These are phyloP conservation scores for Sylvicapra grimmia DNA, from an alignment of 2,113 vertebrate genomes.

Conservation along the genomic window DNA sequence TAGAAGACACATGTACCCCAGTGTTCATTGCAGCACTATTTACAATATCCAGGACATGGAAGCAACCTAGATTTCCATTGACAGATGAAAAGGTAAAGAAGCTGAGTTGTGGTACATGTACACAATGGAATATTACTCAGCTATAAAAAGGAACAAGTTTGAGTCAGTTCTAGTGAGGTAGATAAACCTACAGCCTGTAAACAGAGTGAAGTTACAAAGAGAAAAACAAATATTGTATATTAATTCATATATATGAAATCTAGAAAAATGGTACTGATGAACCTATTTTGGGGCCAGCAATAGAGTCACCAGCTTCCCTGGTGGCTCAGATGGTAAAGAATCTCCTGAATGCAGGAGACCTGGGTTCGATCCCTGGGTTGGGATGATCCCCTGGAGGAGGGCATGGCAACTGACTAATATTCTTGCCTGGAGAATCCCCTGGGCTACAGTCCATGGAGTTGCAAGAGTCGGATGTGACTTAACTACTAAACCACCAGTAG, in stretches of 20 bases:
- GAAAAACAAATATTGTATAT: not conserved
- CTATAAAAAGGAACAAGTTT: not conserved
- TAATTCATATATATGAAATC: not conserved
- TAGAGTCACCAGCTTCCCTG: not conserved
- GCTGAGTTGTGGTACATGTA: not conserved
- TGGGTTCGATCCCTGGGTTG: not conserved
- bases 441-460: not conserved
- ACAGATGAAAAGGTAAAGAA: not conserved
- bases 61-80: not conserved
- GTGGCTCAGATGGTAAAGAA: not conserved
- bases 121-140: not conserved
- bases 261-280: not conserved
- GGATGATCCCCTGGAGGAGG: not conserved
- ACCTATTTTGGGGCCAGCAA: fast-evolving
- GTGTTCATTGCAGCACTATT: not conserved
- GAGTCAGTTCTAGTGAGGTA: not conserved
- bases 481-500: not conserved
- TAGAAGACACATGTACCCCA: not conserved
- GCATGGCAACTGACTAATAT: not conserved
- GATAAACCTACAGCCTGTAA: not conserved
- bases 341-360: not conserved
- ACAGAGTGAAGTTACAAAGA: not conserved
- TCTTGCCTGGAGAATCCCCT: not conserved
- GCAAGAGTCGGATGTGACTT: not conserved
- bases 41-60: not conserved